Base-by-base conservation (phyloP, 2,888 invertebrate species). In the Orchestes rusci region DNA sequence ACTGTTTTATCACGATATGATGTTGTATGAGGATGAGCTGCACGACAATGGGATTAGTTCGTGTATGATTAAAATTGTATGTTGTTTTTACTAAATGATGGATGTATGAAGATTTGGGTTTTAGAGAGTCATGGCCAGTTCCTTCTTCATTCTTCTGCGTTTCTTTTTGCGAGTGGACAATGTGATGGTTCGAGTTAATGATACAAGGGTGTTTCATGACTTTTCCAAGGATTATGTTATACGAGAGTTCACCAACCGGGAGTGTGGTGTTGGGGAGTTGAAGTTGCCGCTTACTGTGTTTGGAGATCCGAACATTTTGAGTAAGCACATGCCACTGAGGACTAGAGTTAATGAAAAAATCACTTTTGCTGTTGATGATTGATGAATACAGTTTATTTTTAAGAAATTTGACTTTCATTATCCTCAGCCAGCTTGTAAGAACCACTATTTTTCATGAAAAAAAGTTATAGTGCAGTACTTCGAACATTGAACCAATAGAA, bases 21-120 rank as follows among this genome's bases (percentile, higher is more conserved):
- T 89, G 43, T 71, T 99, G 27, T 99, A 88, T 73, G 99, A 99
- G 72, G 99, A 99, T 73, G 99, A 99, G 68, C 70, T 99, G 34
- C 96, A 96, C 64, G 99, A 99, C 70, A 91, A 99, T 73, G 99
- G 99, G 12, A 84, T 90, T 42, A 90, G 97, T 2, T 82, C 86
- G 39, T 77, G 84, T 57, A 85, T 84, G 51, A 90, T 93, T 1
- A 94, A 96, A 82, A 88, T 99, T 72, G 94, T 94, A 74, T 80
- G 81, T 73, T 36, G 28, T 12, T 16, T 5, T 33, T 39, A 29
- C 12, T n/a, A 23, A 41, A 30, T 16, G 12, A 30, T 33, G 15
- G 13, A 33, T 16, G n/a, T n/a, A n/a, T n/a, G n/a, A n/a, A n/a
- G n/a, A n/a, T n/a, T n/a, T n/a, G n/a, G n/a, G n/a, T 70, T 71